Conservation (phyloP, 2,888 invertebrate species). For the Nebria brevicollis region DNA sequence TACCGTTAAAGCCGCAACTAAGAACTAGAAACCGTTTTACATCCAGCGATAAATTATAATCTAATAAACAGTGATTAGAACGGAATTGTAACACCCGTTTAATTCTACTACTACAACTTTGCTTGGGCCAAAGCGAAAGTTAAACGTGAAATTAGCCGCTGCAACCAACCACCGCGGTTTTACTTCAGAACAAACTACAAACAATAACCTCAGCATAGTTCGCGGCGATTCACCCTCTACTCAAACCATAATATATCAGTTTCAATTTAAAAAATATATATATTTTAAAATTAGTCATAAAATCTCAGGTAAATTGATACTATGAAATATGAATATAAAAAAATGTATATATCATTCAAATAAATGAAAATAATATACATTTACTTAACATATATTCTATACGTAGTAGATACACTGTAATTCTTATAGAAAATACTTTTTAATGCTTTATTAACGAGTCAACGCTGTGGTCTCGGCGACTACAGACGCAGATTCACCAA, state of each 20-base stretch:
- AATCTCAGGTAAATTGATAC: no score
- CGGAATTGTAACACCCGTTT: conserved; percentile 24
- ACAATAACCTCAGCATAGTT: background rate
- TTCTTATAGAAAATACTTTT: background rate
- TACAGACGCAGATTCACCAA: background rate
- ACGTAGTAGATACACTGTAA: background rate
- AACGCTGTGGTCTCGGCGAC: background rate
- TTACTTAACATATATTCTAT: no score
- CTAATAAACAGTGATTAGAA: conserved; percentile 42
- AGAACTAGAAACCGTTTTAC: conserved; percentile 38
- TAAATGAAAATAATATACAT: no score
- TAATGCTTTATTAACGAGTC: background rate
- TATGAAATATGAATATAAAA: no score
- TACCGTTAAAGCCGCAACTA: conserved; percentile 31
- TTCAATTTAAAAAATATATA: no score
- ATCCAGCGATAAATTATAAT: conserved; percentile 42
- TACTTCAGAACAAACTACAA: background rate
- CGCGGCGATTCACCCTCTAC: background rate
- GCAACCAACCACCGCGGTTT: background rate
- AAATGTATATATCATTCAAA: no score
- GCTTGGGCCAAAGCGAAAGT: background rate
- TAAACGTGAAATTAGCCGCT: background rate
- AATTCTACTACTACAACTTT: background rate
- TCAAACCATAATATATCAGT: background rate
- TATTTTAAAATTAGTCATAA: no score